phyloP scores from a whole-genome alignment of 2,113 vertebrate species.

The Quiscalus mexicanus region DNA sequence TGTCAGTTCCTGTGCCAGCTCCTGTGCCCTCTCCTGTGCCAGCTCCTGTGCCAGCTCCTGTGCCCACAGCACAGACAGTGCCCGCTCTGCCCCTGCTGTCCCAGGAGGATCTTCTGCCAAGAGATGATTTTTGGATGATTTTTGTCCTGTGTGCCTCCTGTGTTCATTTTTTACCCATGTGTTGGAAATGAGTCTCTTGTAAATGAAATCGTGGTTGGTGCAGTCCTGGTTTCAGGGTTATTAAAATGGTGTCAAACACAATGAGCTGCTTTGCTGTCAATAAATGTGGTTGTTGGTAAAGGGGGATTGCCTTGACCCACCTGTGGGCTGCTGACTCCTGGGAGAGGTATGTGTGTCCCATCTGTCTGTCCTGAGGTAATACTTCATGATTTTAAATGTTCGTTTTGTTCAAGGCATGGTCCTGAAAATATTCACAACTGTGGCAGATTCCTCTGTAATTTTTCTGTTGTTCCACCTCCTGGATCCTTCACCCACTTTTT shows the following conservation, averaged over 20 bases:
- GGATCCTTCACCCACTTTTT: background rate
- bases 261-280: background rate
- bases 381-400: background rate
- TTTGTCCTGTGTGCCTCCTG: background rate
- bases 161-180: background rate
- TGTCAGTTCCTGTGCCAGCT: too few species aligned
- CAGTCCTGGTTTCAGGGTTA: constrained; percentile 23
- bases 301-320: background rate
- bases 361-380: background rate
- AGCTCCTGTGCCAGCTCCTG: too few species aligned
- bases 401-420: background rate
- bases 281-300: background rate
- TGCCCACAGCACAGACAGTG: too few species aligned
- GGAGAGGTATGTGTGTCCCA: background rate
- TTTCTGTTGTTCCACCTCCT: background rate
- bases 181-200: background rate
- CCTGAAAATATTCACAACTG: background rate
- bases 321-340: background rate
- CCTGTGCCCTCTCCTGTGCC: too few species aligned
- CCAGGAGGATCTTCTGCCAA: background rate
- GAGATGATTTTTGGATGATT: background rate
- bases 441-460: background rate
- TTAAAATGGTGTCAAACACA: constrained; percentile 14
- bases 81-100: too few species aligned
- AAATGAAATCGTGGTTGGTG: background rate